Evolutionary conservation across 2,888 invertebrate species (phyloP).

Genomic region (Cephus rjabovi): DNA sequence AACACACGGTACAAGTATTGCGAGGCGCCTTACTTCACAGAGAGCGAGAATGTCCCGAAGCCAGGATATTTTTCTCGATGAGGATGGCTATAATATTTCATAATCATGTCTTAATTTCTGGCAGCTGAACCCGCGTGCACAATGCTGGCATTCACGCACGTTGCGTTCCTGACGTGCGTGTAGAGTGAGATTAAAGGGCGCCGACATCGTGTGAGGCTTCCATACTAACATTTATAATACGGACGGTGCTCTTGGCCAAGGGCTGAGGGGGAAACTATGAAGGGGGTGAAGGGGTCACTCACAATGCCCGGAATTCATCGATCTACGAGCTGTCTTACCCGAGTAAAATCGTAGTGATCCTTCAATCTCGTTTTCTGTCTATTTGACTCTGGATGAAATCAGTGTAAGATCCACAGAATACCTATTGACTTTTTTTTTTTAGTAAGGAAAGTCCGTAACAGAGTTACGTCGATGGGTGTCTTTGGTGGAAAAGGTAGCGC

Average conservation of each 20-base stretch:
- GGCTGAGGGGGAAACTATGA: slow-evolving; percentile 16
- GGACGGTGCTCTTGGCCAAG: slow-evolving; percentile 14
- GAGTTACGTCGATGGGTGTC: not conserved
- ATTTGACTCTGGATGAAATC: not conserved
- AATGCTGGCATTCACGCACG: slow-evolving; percentile 55
- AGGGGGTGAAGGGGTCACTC: not conserved
- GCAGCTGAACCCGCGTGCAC: slow-evolving; percentile 45
- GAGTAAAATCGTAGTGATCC: not conserved
- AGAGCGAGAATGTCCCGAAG: slow-evolving; percentile 2
- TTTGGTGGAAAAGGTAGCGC: not conserved
- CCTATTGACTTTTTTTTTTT: not conserved
- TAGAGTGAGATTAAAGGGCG: slow-evolving; percentile 60
- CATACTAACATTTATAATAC: slow-evolving; percentile 49
- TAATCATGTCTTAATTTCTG: slow-evolving; percentile 52
- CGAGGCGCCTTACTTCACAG: not conserved
- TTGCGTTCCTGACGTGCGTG: slow-evolving; percentile 30
- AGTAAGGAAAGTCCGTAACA: not conserved
- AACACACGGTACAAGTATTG: too few relatives aligned
- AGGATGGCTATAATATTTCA: slow-evolving; percentile 32
- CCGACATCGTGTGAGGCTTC: slow-evolving; percentile 59
- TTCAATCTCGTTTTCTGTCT: not conserved
- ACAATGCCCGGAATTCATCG: slow-evolving; percentile 13
- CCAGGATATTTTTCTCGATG: not conserved
- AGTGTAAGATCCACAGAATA: not conserved
- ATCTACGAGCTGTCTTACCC: slow-evolving; percentile 10